A percentile compares a stretch with the other conserved stretches of the same genome.
Evolutionary conservation across 2,113 vertebrate species (phyloP).

Genomic region (Sylvilagus bachmani): DNA sequence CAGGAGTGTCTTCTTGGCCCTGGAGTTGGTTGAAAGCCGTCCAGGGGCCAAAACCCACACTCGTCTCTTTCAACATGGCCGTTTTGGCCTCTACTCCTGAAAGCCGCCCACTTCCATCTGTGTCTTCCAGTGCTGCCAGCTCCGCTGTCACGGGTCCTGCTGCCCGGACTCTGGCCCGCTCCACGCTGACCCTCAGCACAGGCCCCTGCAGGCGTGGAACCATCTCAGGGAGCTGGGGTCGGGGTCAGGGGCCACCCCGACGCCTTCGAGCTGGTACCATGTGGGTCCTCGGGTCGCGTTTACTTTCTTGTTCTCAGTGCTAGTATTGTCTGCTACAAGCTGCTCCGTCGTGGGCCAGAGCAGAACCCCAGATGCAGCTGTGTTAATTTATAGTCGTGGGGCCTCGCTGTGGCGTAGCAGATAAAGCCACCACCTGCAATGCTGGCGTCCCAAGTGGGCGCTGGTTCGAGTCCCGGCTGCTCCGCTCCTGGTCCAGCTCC

Average conservation of each 20-base stretch:
- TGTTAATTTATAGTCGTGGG: too few relatives aligned
- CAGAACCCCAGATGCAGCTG: neutral
- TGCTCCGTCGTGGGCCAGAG: rapidly evolving
- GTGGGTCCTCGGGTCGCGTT: rapidly evolving
- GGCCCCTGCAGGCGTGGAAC: rapidly evolving
- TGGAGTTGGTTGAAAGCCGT: rapidly evolving
- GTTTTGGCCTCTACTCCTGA: neutral
- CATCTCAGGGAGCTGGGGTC: too few relatives aligned
- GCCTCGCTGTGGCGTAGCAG: too few relatives aligned
- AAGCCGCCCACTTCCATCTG: neutral
- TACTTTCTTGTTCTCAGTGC: neutral
- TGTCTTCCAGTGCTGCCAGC: neutral
- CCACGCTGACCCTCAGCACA: rapidly evolving
- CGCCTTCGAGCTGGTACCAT: rapidly evolving
- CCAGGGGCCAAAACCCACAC: neutral
- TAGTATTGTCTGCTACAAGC: neutral
- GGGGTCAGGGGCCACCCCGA: too few relatives aligned
- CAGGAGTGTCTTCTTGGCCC: neutral
- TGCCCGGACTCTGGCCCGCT: rapidly evolving
- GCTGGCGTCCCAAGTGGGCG: too few relatives aligned
- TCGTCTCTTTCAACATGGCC: neutral
- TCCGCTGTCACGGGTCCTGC: rapidly evolving
- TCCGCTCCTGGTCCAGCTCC: too few relatives aligned
- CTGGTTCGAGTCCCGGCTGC: too few relatives aligned
- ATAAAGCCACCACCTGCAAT: too few relatives aligned